Evolutionary conservation across 2,888 invertebrate species (phyloP), one percentile per base, ranked within the genome.

Genomic region (Fissipunctia ypsillon): DNA sequence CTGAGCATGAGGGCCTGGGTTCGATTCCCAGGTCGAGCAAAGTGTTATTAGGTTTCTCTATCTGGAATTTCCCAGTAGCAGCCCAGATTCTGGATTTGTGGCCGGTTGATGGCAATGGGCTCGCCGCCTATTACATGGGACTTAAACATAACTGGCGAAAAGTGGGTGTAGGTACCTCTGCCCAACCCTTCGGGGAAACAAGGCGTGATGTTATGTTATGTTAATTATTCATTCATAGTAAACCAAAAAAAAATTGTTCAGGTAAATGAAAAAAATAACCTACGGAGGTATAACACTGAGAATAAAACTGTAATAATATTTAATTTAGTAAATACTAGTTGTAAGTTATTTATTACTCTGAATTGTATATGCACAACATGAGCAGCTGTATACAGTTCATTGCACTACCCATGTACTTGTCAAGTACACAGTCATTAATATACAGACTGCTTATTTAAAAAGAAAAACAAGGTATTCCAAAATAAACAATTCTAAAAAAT

Each of bases 321-420:
- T 45, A 45, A 52, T 63, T 63, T 45, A 16, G 25, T 54, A 31
- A 52, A 73, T 56, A 74, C 19, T 54, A 63, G 31, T 45, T 52
- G 16, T 66, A 61, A 66, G 19, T 69, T 75, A 73, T 69, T 69
- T 75, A 73, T 69, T 66, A 75, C n/a, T 75, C 71, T 31, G 22
- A 67, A 52, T 67, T 59, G 35, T 57, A 38, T 57, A 41, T 31
- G 59, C 54, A 77, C 25, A 67, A 45, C 38, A 61, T 25, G 16
- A 12, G 19, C 81, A 81, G 52, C 75, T 81, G 81, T 72, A 52
- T n/a, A 78, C 66, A 81, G 81, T 81, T 81, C 52, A 69, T 75
- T 81, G 60, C 69, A 56, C 68, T 50, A 59, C 14, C 16, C 19
- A 31, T 60, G 64, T 43, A 56, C 35, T 77, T 66, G 12, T 7